A percentile compares a stretch with the other conserved stretches of the same genome.
These are phyloP conservation scores for Acanthisitta chloris DNA, from an alignment of 2,113 vertebrate genomes.

Conservation along the genomic window DNA sequence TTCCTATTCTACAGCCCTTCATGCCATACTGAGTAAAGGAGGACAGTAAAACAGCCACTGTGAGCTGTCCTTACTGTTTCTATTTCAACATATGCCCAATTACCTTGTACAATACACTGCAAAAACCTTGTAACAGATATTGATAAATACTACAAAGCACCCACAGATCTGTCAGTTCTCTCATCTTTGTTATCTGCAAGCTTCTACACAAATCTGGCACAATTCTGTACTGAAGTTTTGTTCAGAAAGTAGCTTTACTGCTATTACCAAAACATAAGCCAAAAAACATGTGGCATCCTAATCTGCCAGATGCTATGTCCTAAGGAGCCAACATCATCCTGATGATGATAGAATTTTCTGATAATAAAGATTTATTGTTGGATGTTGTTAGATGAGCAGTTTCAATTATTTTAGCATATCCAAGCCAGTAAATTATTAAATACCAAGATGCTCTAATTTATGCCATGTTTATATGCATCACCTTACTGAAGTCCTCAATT, in stretches of 20 bases:
- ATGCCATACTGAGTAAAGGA: neutral
- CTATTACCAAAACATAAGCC: neutral
- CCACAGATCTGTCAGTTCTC: neutral
- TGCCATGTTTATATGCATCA: neutral
- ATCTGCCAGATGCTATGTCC: neutral
- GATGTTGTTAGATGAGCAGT: neutral
- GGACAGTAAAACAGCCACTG: neutral
- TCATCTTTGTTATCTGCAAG: neutral
- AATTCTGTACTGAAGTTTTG: neutral
- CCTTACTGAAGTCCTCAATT: neutral
- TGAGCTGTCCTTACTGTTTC: neutral
- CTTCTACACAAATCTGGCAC: neutral
- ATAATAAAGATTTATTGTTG: neutral
- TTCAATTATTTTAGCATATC: neutral
- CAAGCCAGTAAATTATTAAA: neutral
- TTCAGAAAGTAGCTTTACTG: neutral
- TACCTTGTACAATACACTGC: neutral
- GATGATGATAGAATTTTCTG: neutral
- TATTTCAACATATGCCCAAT: neutral
- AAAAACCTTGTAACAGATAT: neutral
- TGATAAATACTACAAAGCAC: neutral
- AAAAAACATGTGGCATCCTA: neutral
- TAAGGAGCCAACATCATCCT: neutral
- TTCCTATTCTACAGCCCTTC: neutral
- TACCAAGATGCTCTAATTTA: neutral